Base-by-base conservation (phyloP, 2,797 vertebrate genomes). In the Emydoidea blandingii region DNA sequence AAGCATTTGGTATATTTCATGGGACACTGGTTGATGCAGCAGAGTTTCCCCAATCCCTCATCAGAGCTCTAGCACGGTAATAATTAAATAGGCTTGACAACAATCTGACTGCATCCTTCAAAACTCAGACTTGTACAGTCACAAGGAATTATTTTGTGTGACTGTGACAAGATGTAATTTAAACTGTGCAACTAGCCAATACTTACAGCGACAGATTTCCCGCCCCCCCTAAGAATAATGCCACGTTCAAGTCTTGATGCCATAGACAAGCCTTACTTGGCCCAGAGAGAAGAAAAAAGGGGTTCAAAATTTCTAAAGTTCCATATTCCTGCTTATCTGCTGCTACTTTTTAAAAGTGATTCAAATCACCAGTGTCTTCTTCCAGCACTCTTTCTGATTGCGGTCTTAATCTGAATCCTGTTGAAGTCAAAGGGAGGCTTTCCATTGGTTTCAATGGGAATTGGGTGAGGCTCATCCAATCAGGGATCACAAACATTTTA, bases 101-200 rank as follows among this genome's bases (percentile, higher is more conserved):
- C 49, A 49, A 31, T 31, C 25, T 78, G 74, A 31, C 27, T 31
- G 59, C 89, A 83, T 87, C 81, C 81, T 83, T 49, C 27, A 83
- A 82, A 79, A 79, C 62, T 57, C 29, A 83, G 14, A 41, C 37
- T 41, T 6, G n/a, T 86, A 53, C 44, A 85, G 37, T 62, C 83
- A 84, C 53, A 19, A 80, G 84, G 3, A 86, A 81, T 72, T 86
- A 56, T 59, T 93, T 81, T 79, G 65, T 85, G 29, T 79, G 27
- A 6, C 6, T 27, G 8, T 81, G 56, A 62, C 59, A 94, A 92
- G 23, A 54, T 87, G 89, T 85, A 88, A 34, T 41, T 91, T 81
- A 37, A 83, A 85, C 19, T 76, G 25, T 81, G 37, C 15, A 65
- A 18, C 16, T 2, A 91, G n/a, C 79, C 92, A 92, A 54, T 53